Base-by-base conservation (phyloP, 2,888 invertebrate species). In the Ophion obscuratus region DNA sequence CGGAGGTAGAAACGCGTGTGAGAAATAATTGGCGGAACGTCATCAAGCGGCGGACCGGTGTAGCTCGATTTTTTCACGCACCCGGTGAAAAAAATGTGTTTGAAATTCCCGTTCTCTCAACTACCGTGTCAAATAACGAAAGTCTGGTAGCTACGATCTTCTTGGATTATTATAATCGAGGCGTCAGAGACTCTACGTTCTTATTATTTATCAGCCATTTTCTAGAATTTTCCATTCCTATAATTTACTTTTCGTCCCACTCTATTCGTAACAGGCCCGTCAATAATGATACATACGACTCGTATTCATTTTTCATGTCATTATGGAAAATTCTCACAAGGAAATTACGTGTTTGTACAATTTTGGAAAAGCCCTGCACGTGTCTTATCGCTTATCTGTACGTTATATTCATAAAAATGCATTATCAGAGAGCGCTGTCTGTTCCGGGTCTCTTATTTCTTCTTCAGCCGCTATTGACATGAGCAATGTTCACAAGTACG, bases 321-420 rank as follows among this genome's bases (percentile, higher is more conserved):
- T 47, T 47, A 17, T 53, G 53, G 53, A 53, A 53, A 53, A 11
- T 53, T 53, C 2, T 53, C 14, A 10, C 11, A 11, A 14, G 53
- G 11, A 53, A 53, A 53, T 53, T 14, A 17, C 14, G 17, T 4
- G 14, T 2, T 53, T 53, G 53, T 17, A 53, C 53, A 2, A 53
- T 53, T 67, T 20, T 67, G 6, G 2, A n/a, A 14, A 11, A 20
- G 40, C 14, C 20, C 5, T 20, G 20, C 67, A 44, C 44, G 44
- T 67, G 20, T 14, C 68, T 70, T 27, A 70, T 70, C 70, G 17
- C 53, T 70, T 68, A 11, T 53, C n/a, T 70, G 0, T 40, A 20
- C 9, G 14, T 17, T 53, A 17, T 53, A 53, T 47, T 47, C 3
- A 47, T 53, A 17, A 53, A 53, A 53, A 53, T 17, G 53, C 53